Evolutionary conservation across 2,113 vertebrate species (phyloP), one percentile per base, ranked within the genome.

Genomic region (Actenoides lindsayi): DNA sequence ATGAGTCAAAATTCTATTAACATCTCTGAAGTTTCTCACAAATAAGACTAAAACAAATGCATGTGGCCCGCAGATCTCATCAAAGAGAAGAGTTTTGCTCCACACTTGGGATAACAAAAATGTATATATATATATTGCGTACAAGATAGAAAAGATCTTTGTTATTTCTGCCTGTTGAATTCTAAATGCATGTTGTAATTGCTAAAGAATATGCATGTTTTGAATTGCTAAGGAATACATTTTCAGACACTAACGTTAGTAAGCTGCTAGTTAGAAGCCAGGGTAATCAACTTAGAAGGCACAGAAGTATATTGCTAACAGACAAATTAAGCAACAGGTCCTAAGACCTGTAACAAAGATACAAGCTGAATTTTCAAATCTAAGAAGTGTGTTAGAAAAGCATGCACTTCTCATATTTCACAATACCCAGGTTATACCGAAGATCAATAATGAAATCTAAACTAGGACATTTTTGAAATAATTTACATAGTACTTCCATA

Each of bases 401-500:
- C 15, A 33, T 35, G 28, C 41, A 73, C 16, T 93, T 91, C 53
- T 83, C 39, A 24, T 53, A 60, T 68, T 91, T 93, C 18, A 28
- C 68, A 89, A 90, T 65, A 50, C 60, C 62, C 19, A 94, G 37
- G 87, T 94, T 59, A 83, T 69, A 48, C 6, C 46, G 68, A 62
- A 91, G 30, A 60, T 35, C 95, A 85, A 90, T 70, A 89, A 91
- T 48, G 28, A 95, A 92, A 88, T 71, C 11, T 68, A 53, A 86
- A 95, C 4, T 50, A 65, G 46, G n/a, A 76, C 27, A 74, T 82
- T 85, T 70, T 74, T 88, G 16, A 91, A 94, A 95, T 67, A 44
- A 94, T 96, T 97, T 96, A 94, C 71, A 90, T 84, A 91, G 54
- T 25, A 81, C 39, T 95, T 78, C 60, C 76, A 94, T 51, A 68